Percentiles rank a stretch among this genome's conserved stretches.
Evolutionary conservation across 2,113 vertebrate species (phyloP).

Genomic region (Phoxinus phoxinus): DNA sequence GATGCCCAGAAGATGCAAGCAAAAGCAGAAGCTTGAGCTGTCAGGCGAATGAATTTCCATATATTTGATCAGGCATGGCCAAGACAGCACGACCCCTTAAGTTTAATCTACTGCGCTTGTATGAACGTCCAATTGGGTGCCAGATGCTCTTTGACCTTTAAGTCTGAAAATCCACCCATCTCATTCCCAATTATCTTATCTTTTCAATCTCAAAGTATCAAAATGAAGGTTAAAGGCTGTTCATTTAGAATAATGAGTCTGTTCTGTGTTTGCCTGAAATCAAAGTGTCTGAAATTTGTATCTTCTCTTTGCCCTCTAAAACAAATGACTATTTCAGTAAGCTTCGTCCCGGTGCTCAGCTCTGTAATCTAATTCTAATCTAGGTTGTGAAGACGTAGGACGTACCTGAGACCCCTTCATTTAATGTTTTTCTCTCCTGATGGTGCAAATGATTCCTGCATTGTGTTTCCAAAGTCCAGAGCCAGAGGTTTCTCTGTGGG

Average conservation of each 20-base stretch:
- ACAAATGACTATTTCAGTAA: conserved; percentile 8
- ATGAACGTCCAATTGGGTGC: conserved; percentile 21
- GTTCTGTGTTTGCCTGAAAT: not conserved
- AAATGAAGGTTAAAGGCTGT: conserved; percentile 26
- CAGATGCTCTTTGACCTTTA: conserved; percentile 37
- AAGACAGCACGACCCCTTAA: conserved; percentile 20
- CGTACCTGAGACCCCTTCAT: not conserved
- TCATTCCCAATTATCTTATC: not conserved
- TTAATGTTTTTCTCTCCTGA: not conserved
- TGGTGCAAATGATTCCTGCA: not conserved
- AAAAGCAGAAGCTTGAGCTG: not conserved
- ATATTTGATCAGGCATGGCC: conserved; percentile 43
- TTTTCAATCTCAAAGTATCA: not conserved
- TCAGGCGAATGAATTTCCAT: conserved; percentile 43
- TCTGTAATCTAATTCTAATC: conserved; percentile 21
- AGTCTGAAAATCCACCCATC: not conserved
- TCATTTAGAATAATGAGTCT: conserved; percentile 38
- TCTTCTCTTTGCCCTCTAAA: conserved; percentile 15
- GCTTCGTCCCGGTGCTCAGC: not conserved
- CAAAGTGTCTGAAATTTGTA: not conserved
- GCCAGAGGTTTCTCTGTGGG: not conserved
- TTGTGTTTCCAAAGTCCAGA: not conserved
- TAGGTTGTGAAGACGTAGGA: not conserved
- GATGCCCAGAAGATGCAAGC: conserved; percentile 7
- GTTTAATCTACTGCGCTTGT: conserved; percentile 11